These are phyloP conservation scores for Bellardia bayeri DNA, from an alignment of 2,888 invertebrate genomes.

Conservation along the genomic window DNA sequence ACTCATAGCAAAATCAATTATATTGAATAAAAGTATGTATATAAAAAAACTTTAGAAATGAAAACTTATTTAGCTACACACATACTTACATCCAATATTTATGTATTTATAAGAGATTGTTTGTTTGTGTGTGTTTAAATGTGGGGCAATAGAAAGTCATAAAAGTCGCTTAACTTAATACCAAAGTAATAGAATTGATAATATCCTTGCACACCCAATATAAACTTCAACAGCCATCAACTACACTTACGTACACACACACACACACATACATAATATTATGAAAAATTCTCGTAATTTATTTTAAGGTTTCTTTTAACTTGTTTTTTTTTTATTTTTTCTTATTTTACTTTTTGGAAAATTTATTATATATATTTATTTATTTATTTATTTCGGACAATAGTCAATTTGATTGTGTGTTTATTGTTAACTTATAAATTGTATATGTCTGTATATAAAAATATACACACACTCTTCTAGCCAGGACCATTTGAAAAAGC, in stretches of 20 bases:
- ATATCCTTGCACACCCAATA: conserved; percentile 66
- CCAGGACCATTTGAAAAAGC: not conserved
- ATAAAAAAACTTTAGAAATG: conserved; percentile 20
- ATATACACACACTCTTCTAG: not conserved
- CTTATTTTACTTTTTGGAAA: conserved; percentile 1
- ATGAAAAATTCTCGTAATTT: conserved; percentile 58
- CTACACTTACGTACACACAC: not conserved
- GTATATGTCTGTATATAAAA: not conserved
- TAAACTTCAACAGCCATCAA: conserved; percentile 38
- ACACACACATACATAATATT: not conserved
- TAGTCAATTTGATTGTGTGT: conserved; percentile 70
- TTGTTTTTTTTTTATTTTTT: not conserved
- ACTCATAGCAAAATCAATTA: conserved; percentile 62
- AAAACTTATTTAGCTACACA: conserved; percentile 11
- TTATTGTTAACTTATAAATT: conserved; percentile 45
- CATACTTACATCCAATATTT: not conserved
- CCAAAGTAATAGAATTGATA: conserved; percentile 71
- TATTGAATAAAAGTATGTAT: conserved; percentile 42
- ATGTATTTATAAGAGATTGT: conserved; percentile 11
- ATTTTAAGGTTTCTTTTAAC: conserved; percentile 38
- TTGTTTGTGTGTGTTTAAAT: conserved; percentile 36
- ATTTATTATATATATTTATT: conserved; percentile 49
- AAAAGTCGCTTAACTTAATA: conserved; percentile 75
- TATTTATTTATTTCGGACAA: conserved; percentile 53
- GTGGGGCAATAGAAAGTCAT: conserved; percentile 70